Evolutionary conservation across 2,797 vertebrate species (phyloP).

Genomic region (Mormyrops attenuatus): DNA sequence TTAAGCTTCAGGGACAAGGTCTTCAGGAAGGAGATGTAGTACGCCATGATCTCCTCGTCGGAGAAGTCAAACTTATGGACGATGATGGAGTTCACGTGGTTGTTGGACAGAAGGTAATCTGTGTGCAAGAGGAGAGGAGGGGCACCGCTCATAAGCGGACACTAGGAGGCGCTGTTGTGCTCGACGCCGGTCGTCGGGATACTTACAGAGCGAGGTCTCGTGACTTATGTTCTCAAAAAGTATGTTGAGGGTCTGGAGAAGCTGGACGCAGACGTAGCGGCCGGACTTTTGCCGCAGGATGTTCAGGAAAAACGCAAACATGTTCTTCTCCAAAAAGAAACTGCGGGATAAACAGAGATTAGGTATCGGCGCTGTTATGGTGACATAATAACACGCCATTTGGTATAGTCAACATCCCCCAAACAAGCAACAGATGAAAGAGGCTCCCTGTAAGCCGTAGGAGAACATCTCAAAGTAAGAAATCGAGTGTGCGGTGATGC

Average conservation of each 20-base stretch:
- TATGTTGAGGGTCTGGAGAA: constrained; percentile 96
- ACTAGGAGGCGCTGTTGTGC: not conserved
- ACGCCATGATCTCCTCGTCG: constrained; percentile 98
- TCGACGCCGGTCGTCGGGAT: not conserved
- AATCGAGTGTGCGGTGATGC: not conserved
- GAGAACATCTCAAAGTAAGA: not conserved
- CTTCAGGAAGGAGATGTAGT: constrained; percentile 98
- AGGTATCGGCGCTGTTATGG: not conserved
- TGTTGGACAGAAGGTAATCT: constrained; percentile 97
- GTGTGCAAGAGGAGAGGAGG: constrained; percentile 25
- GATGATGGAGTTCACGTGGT: constrained; percentile 98
- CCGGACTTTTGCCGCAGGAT: constrained; percentile 96
- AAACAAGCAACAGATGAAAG: not conserved
- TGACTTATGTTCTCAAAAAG: constrained; percentile 98
- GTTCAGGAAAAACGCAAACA: constrained; percentile 98
- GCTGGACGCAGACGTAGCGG: constrained; percentile 95
- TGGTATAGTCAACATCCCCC: not conserved
- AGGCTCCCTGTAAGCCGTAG: not conserved
- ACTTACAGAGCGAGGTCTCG: constrained; percentile 95
- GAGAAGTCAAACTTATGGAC: constrained; percentile 99
- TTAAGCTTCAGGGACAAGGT: constrained; percentile 96
- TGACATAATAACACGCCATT: not conserved
- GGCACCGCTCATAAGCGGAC: not conserved
- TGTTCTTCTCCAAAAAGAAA: constrained; percentile 99
- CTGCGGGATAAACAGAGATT: constrained; percentile 49